phyloP scores from a whole-genome alignment of 2,797 vertebrate genomes.

The Fundulus diaphanus region DNA sequence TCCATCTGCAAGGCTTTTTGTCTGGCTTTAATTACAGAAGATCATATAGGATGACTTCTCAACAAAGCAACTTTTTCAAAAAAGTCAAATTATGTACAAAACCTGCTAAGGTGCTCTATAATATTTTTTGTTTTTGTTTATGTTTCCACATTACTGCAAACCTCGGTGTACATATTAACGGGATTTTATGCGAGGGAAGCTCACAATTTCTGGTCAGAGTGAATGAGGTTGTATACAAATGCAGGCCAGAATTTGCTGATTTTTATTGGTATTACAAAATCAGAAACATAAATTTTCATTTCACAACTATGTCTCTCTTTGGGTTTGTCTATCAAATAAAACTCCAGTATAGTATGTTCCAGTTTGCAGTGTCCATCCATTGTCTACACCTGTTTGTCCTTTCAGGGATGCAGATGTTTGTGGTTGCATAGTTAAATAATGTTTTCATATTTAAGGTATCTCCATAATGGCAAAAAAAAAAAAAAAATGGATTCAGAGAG shows the following conservation, averaged over 20 bases:
- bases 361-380: too few relatives aligned
- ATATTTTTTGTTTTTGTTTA: not conserved
- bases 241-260: not conserved
- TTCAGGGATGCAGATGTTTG: too few relatives aligned
- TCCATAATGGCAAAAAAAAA: too few relatives aligned
- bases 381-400: too few relatives aligned
- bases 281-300: too few relatives aligned
- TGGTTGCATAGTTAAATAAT: too few relatives aligned
- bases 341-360: too few relatives aligned
- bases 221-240: not conserved
- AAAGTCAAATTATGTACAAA: not conserved
- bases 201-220: not conserved
- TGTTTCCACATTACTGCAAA: not conserved
- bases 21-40: constrained; percentile 58
- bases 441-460: too few relatives aligned
- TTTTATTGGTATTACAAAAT: too few relatives aligned
- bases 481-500: too few relatives aligned
- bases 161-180: not conserved
- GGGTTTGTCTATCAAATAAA: too few relatives aligned
- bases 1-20: constrained; percentile 64
- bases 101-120: not conserved
- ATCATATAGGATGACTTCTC: constrained; percentile 55
- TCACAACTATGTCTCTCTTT: too few relatives aligned
- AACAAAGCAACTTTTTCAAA: constrained; percentile 25
- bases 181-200: not conserved